Conservation (phyloP, 2,888 invertebrate species). For the Operophtera brumata region DNA sequence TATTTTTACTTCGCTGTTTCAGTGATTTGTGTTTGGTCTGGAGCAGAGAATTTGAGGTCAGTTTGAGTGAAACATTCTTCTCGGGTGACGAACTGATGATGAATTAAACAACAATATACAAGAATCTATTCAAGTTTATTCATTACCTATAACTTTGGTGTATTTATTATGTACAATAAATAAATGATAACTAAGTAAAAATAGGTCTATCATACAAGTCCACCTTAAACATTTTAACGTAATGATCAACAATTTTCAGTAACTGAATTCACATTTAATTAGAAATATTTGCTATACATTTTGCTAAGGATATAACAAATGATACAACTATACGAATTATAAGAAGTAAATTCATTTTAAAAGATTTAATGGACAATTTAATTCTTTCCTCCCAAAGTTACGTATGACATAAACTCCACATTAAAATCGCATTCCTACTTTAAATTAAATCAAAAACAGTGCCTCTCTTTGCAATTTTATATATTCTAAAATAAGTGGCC, state of each 20-base stretch:
- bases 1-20: too few species aligned
- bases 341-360: conserved; percentile 11
- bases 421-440: conserved; percentile 35
- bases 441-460: conserved; percentile 26
- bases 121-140: conserved; percentile 77
- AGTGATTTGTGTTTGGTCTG: too few species aligned
- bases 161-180: conserved; percentile 78
- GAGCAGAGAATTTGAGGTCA: too few species aligned
- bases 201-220: conserved; percentile 63
- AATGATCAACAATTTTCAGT: conserved; percentile 33
- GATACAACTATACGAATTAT: conserved; percentile 24
- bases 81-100: neutral
- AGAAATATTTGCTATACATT: conserved; percentile 54
- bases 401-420: conserved; percentile 17
- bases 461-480: neutral
- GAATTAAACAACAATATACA: conserved; percentile 61
- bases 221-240: conserved; percentile 45
- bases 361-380: conserved; percentile 11
- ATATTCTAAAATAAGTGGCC: neutral
- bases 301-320: conserved; percentile 51
- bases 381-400: conserved; percentile 15
- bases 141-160: conserved; percentile 79
- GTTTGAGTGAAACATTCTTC: too few species aligned
- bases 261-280: conserved; percentile 28
- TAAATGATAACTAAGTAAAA: conserved; percentile 66